Base-by-base conservation (phyloP, 2,797 vertebrate species). In the Diplodus sargus region DNA sequence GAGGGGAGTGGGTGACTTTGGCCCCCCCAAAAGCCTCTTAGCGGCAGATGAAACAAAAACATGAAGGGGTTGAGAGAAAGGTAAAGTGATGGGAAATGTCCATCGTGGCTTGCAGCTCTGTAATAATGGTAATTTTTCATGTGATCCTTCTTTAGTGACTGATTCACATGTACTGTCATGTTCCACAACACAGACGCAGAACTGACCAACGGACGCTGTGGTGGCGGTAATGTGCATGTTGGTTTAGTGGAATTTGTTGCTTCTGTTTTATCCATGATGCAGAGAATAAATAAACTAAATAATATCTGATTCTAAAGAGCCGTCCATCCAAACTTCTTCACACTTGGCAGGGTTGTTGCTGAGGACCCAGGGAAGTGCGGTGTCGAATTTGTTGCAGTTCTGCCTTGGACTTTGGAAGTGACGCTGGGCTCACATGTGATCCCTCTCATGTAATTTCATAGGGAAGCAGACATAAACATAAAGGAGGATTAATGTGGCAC, bases 31-130 rank as follows among this genome's bases (percentile, higher is more conserved):
- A 87, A 89, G 67, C 81, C 68, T 84, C 87, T 86, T 85, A 86
- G 85, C 28, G 1, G 9, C 23, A 74, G 74, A 83, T 86, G 68
- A 90, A 92, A 88, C 76, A 88, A 84, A 87, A 85, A 86, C 69
- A 84, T 69, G 49, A 81, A 82, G 60, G 60, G 57, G 60, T 45
- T 80, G 59, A 89, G 76, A 70, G 48, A 59, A 58, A 72, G 74
- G 70, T 78, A 85, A 80, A 74, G 79, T 52, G 30, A 82, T 78
- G 45, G 49, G 64, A 54, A 64, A 70, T 70, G 74, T 75, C 57
- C 42, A 59, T 52, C 30, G 69, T 57, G 57, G 23, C 42, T 71
- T 69, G 28, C 47, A 57, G 79, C 66, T 72, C 66, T 75, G 18
- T 47, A 34, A 69, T 61, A 66, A 62, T 25, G 43, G 53, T 68